Conservation (phyloP, 2,113 vertebrate species). For the Garra rufa region DNA sequence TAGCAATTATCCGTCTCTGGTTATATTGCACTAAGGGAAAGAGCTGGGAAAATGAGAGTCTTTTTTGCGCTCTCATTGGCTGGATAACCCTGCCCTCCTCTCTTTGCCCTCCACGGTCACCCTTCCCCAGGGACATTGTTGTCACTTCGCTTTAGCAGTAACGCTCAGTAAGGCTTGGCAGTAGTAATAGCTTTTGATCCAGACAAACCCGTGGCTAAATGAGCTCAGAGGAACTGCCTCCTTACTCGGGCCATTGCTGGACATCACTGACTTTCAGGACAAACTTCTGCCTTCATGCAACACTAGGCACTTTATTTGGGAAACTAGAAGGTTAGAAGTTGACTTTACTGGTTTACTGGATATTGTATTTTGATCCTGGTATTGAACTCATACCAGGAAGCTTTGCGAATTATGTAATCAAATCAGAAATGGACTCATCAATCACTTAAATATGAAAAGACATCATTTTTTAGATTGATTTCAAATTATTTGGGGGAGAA, state of each 20-base stretch:
- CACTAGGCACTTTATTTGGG: neutral
- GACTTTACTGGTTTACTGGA: neutral
- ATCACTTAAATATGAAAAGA: neutral
- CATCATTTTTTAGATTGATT: neutral
- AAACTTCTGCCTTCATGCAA: conserved; percentile 52
- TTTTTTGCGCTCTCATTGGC: conserved; percentile 40
- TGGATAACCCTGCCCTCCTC: conserved; percentile 28
- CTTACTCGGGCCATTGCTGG: conserved; percentile 49
- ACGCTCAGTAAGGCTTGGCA: conserved; percentile 61
- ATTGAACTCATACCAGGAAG: neutral
- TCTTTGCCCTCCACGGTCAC: conserved; percentile 72
- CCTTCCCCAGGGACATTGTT: conserved; percentile 73
- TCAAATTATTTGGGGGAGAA: neutral
- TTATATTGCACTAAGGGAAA: conserved; percentile 22
- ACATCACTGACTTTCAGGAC: conserved; percentile 71
- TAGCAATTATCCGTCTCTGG: conserved; percentile 52
- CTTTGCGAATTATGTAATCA: neutral
- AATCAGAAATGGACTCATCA: neutral
- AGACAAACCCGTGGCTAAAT: conserved; percentile 69
- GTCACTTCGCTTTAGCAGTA: conserved; percentile 77
- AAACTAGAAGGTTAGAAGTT: neutral
- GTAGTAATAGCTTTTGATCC: conserved; percentile 74
- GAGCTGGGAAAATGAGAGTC: conserved; percentile 7
- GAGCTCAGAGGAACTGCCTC: conserved; percentile 52
- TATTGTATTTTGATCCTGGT: neutral